A percentile compares a stretch with the other conserved stretches of the same genome.
Evolutionary conservation across 1,140 invertebrate genomes (phyloP).

Genomic region (Microplitis demolitor): DNA sequence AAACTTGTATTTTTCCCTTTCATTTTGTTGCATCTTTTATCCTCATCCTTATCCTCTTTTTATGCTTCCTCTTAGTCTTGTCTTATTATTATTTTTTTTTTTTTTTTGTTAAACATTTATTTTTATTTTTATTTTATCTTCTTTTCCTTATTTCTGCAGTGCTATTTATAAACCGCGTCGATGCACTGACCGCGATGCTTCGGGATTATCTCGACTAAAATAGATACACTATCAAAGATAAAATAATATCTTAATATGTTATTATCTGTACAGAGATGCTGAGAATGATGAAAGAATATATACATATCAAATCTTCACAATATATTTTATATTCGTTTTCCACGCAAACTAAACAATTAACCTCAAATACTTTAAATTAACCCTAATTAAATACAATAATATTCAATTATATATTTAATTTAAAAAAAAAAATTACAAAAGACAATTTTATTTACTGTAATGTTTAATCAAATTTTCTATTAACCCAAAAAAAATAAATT

Average conservation of each 20-base stretch:
- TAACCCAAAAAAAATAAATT: no score
- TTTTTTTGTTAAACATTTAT: no score
- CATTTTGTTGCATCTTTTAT: slow-evolving; percentile 2
- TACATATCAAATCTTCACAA: no score
- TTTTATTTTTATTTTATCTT: no score
- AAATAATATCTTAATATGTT: not conserved
- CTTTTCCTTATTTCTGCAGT: no score
- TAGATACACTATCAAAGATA: slow-evolving; percentile 28
- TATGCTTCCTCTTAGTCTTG: slow-evolving; percentile 1
- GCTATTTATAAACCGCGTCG: slow-evolving; percentile 34
- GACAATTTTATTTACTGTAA: no score
- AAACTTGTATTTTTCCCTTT: slow-evolving; percentile 4
- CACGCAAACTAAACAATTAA: no score
- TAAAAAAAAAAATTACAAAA: not conserved
- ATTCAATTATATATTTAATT: no score
- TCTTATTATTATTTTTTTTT: not conserved
- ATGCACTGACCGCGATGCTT: slow-evolving; percentile 39
- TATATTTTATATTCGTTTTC: not conserved
- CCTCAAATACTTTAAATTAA: no score
- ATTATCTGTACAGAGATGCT: not conserved
- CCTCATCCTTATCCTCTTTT: not conserved
- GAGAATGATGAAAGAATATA: not conserved
- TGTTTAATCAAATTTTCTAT: no score
- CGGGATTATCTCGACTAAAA: slow-evolving; percentile 36
- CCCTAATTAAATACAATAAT: no score